These are phyloP conservation scores for Habropoda laboriosa DNA, from an alignment of 1,140 invertebrate species.

Conservation along the genomic window DNA sequence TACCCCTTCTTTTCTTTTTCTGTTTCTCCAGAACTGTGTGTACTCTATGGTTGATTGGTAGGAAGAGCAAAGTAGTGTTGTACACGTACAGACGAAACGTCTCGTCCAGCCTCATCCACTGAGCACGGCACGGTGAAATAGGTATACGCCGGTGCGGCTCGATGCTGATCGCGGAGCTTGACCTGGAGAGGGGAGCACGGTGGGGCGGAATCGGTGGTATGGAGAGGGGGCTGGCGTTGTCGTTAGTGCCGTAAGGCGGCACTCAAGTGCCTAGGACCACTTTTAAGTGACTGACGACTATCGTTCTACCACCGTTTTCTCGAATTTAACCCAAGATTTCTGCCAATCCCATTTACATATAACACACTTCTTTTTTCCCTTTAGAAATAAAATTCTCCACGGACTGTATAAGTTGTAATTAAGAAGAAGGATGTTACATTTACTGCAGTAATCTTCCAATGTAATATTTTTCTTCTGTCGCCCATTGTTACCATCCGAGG, in stretches of 20 bases:
- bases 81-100: background rate
- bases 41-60: background rate
- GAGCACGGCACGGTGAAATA: slow-evolving; percentile 46
- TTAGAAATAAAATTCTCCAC: background rate
- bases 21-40: background rate
- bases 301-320: slow-evolving; percentile 27
- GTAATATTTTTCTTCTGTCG: too few species aligned
- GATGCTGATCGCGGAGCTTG: slow-evolving; percentile 67
- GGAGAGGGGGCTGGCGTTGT: slow-evolving; percentile 48
- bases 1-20: too few species aligned
- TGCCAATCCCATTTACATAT: too few species aligned
- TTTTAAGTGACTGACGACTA: slow-evolving; percentile 36
- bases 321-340: slow-evolving; percentile 37
- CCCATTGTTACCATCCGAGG: background rate
- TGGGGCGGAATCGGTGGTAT: slow-evolving; percentile 44
- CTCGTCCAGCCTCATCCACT: slow-evolving; percentile 32
- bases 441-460: too few species aligned
- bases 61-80: too few species aligned
- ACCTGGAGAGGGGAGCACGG: slow-evolving; percentile 33
- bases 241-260: slow-evolving; percentile 65
- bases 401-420: background rate
- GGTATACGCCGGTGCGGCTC: slow-evolving; percentile 56
- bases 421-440: background rate
- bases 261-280: slow-evolving; percentile 56
- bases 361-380: background rate